Evolutionary conservation across 2,888 invertebrate genomes (phyloP).

Genomic region (Congeria kusceri): DNA sequence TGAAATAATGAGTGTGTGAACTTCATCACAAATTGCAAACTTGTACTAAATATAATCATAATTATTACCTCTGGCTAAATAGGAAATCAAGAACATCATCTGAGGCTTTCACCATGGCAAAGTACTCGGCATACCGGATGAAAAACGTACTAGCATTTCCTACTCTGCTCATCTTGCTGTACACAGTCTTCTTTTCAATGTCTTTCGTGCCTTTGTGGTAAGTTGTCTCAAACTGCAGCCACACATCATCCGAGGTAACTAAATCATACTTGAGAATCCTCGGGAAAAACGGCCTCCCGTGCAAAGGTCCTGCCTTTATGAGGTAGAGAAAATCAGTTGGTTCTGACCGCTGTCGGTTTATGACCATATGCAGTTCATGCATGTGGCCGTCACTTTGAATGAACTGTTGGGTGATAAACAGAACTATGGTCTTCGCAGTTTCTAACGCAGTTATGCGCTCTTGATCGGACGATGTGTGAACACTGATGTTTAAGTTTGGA

Average conservation of each 20-base stretch:
- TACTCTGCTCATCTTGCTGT: conserved; percentile 20
- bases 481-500: conserved; percentile 52
- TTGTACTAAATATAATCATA: too few relatives aligned
- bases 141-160: conserved; percentile 38
- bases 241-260: conserved; percentile 62
- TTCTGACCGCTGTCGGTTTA: conserved; percentile 73
- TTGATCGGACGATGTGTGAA: conserved; percentile 54
- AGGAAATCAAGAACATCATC: conserved; percentile 59
- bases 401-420: conserved; percentile 77
- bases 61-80: conserved; percentile 3
- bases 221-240: conserved; percentile 44
- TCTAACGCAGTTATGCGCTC: conserved; percentile 69
- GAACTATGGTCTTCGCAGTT: conserved; percentile 72
- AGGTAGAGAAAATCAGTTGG: conserved; percentile 67
- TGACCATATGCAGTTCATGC: conserved; percentile 78
- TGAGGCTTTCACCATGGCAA: conserved; percentile 61
- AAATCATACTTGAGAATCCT: conserved; percentile 67
- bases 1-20: too few relatives aligned
- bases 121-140: conserved; percentile 48
- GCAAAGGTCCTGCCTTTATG: conserved; percentile 51
- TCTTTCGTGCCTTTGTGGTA: background rate
- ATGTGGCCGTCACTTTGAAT: conserved; percentile 69
- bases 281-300: conserved; percentile 61
- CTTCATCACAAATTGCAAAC: too few relatives aligned
- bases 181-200: conserved; percentile 33